Evolutionary conservation across 1,140 invertebrate species (phyloP).

Genomic region (Rhagoletis zephyria): DNA sequence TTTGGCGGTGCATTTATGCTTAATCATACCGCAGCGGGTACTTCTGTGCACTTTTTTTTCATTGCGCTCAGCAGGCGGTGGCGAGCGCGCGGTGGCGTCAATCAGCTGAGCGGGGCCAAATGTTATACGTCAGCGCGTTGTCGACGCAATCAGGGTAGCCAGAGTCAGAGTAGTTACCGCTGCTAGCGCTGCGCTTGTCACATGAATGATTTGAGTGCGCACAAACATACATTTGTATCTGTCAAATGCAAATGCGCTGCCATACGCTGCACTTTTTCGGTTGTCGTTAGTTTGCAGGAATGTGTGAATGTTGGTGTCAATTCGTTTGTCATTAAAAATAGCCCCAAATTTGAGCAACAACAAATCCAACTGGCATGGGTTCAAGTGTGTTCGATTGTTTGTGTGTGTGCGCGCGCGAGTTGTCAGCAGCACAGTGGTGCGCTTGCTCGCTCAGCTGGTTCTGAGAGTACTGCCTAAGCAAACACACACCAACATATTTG

Average conservation of each 20-base stretch:
- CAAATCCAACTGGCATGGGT: not conserved
- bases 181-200: not conserved
- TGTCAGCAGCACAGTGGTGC: not conserved
- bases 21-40: not conserved
- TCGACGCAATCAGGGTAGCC: not conserved
- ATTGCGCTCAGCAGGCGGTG: not conserved
- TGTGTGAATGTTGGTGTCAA: constrained; percentile 11
- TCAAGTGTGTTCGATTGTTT: not conserved
- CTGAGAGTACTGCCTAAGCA: not conserved
- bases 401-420: not conserved
- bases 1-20: constrained; percentile 17
- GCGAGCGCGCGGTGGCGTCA: not conserved
- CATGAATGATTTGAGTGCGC: constrained; percentile 24
- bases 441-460: constrained; percentile 29
- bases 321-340: constrained; percentile 40
- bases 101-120: constrained; percentile 49
- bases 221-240: not conserved
- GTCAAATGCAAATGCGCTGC: constrained; percentile 21
- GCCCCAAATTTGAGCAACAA: constrained; percentile 26
- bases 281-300: not conserved
- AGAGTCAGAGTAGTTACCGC: not conserved
- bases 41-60: not conserved
- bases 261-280: not conserved
- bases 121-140: constrained; percentile 46
- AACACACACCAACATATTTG: not conserved